Percentiles rank a stretch among this genome's conserved stretches.
Evolutionary conservation across 2,113 vertebrate species (phyloP).

Genomic region (Puma concolor): DNA sequence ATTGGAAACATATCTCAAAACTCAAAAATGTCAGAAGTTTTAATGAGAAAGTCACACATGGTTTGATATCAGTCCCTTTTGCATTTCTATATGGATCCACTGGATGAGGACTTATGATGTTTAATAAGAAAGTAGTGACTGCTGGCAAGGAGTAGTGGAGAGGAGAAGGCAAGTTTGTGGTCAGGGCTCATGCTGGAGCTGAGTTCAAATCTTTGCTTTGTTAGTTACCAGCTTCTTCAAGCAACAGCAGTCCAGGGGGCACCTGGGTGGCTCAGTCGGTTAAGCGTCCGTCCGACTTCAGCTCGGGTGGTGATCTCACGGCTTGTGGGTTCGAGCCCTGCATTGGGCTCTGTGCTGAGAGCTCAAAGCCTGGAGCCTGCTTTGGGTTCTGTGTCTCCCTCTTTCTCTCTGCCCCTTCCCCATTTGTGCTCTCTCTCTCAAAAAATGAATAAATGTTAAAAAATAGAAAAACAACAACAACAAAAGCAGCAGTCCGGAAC

Average conservation of each 20-base stretch:
- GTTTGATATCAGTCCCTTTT: not conserved
- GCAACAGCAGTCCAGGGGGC: too few species aligned
- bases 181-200: not conserved
- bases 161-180: not conserved
- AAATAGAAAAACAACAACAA: too few species aligned
- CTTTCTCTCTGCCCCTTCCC: too few species aligned
- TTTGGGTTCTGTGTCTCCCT: too few species aligned
- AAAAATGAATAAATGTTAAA: too few species aligned
- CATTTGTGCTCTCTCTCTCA: too few species aligned
- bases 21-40: not conserved
- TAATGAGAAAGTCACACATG: not conserved
- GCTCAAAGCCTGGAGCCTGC: too few species aligned
- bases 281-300: too few species aligned
- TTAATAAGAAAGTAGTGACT: not conserved
- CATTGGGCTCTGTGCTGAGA: too few species aligned
- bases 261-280: too few species aligned
- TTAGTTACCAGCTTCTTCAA: not conserved
- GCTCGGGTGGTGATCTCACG: too few species aligned
- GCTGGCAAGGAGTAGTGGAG: not conserved
- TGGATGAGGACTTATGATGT: not conserved
- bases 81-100: not conserved
- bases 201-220: not conserved
- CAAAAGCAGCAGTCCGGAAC: not conserved
- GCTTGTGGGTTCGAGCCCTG: too few species aligned
- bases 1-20: not conserved